Conservation (phyloP, 2,113 vertebrate species). For the Tragelaphus imberbis region DNA sequence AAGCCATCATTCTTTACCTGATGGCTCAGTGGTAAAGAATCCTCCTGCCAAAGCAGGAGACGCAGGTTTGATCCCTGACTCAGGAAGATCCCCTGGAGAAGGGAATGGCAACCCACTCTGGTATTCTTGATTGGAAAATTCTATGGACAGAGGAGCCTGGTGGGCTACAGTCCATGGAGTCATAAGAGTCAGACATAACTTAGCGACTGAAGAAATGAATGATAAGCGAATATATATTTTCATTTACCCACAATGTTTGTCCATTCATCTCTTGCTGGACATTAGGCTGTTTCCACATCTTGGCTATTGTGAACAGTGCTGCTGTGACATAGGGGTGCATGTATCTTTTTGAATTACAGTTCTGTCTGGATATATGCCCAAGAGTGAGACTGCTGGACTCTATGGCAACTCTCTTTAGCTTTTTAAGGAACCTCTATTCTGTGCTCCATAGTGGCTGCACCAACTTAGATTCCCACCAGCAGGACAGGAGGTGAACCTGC, state of each 20-base stretch:
- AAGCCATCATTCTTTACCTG: not conserved
- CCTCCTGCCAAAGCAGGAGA: not conserved
- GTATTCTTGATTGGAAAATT: not conserved
- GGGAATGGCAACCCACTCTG: not conserved
- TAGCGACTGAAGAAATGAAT: not conserved
- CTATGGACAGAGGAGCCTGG: not conserved
- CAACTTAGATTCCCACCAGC: not conserved
- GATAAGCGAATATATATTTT: not conserved
- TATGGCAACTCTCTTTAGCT: not conserved
- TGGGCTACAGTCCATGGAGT: not conserved
- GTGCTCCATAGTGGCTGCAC: not conserved
- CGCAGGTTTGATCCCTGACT: not conserved
- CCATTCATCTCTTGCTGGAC: not conserved
- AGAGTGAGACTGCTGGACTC: not conserved
- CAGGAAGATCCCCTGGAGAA: not conserved
- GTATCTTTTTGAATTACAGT: not conserved
- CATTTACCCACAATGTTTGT: not conserved
- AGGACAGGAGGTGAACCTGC: not conserved
- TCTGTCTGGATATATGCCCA: not conserved
- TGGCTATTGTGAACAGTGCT: not conserved
- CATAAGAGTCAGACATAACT: not conserved
- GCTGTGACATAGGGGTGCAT: not conserved
- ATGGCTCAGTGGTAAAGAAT: not conserved
- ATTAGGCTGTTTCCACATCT: not conserved
- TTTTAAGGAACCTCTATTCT: not conserved